Percentiles rank a stretch among this genome's conserved stretches.
phyloP scores from a whole-genome alignment of 2,888 invertebrate genomes.

The Drosophila cracens region DNA sequence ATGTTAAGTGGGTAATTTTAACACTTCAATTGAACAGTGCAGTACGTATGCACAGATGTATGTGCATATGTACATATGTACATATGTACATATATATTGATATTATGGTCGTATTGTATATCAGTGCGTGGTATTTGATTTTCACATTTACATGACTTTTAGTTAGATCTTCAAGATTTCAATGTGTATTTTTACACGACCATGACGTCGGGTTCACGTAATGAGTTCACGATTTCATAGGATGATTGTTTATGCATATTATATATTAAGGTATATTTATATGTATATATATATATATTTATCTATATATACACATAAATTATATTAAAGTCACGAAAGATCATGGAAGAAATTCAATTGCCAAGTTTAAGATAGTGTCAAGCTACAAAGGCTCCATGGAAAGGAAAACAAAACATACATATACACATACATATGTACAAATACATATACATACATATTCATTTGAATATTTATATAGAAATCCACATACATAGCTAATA shows the following conservation, averaged over 20 bases:
- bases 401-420: background rate
- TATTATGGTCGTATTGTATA: conserved; percentile 19
- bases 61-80: background rate
- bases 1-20: conserved; percentile 79
- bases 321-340: conserved; percentile 3
- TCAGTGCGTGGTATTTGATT: conserved; percentile 68
- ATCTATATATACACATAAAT: background rate
- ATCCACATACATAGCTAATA: background rate
- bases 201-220: conserved; percentile 31
- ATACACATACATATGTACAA: background rate
- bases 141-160: conserved; percentile 63
- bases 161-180: conserved; percentile 17
- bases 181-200: conserved; percentile 27
- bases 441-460: conserved; percentile 2
- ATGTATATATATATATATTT: background rate
- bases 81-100: background rate
- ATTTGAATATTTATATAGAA: background rate
- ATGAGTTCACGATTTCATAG: conserved; percentile 5
- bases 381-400: background rate
- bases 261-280: background rate
- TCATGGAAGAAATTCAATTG: conserved; percentile 4
- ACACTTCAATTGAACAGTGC: conserved; percentile 78
- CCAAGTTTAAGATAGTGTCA: too few relatives aligned
- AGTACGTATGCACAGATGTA: conserved; percentile 36
- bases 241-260: background rate